Conservation (phyloP, 2,797 vertebrate species). For the Malacoctenus gilli region DNA sequence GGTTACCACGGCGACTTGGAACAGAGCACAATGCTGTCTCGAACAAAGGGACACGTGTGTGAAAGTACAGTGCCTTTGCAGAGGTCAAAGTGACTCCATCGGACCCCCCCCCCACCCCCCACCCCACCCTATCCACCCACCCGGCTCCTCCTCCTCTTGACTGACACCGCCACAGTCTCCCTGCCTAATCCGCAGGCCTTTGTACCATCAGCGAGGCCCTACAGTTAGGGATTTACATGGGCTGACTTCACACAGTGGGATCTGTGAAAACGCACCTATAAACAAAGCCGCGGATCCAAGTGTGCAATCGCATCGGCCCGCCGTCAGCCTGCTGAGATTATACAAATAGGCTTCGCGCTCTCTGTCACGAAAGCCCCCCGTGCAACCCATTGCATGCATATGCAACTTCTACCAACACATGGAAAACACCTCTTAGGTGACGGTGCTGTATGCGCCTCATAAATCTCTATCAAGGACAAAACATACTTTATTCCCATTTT, state of each 20-base stretch:
- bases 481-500: too few species aligned
- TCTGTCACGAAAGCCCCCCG: constrained; percentile 33
- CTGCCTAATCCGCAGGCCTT: constrained; percentile 59
- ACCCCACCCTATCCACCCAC: neutral
- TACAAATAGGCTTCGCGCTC: constrained; percentile 30
- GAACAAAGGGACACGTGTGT: constrained; percentile 35
- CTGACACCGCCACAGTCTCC: constrained; percentile 46
- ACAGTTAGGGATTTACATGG: constrained; percentile 55
- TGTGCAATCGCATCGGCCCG: constrained; percentile 40
- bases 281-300: constrained; percentile 57
- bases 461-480: too few species aligned
- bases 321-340: constrained; percentile 45
- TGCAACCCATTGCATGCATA: neutral
- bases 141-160: constrained; percentile 4
- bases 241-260: constrained; percentile 54
- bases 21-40: constrained; percentile 32
- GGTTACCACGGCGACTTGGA: constrained; percentile 30
- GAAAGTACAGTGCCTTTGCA: constrained; percentile 51
- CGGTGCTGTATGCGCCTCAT: too few species aligned
- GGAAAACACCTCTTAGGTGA: too few species aligned
- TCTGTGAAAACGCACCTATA: constrained; percentile 55
- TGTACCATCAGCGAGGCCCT: constrained; percentile 55
- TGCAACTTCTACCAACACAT: neutral
- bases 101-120: too few species aligned
- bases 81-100: constrained; percentile 49